These are phyloP conservation scores for Tuberolachnus salignus DNA, from an alignment of 2,888 invertebrate genomes.

Conservation along the genomic window DNA sequence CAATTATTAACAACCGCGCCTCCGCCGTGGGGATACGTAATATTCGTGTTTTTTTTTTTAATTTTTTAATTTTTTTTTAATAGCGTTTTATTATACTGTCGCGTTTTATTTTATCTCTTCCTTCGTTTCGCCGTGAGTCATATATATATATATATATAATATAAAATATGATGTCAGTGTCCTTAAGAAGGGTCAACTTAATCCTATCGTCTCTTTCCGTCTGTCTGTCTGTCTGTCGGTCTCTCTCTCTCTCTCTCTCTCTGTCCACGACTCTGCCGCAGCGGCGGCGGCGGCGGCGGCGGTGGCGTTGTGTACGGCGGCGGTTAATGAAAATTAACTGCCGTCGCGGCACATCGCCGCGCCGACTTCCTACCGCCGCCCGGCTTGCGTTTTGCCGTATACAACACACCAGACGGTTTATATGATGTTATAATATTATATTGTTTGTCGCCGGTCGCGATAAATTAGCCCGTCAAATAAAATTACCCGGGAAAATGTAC, in stretches of 20 bases:
- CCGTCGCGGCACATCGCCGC: constrained; percentile 1
- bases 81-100: no score
- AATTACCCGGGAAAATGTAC: constrained; percentile 38
- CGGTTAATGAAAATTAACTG: constrained; percentile 52
- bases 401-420: constrained; percentile 8
- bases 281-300: not conserved
- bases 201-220: constrained; percentile 9
- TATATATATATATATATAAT: not conserved
- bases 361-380: not conserved
- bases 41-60: no score
- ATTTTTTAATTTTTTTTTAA: no score
- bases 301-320: not conserved
- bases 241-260: not conserved
- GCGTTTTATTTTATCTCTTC: no score
- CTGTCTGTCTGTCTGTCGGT: not conserved
- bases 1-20: not conserved
- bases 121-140: no score
- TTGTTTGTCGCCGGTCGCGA: constrained; percentile 25
- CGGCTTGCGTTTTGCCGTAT: constrained; percentile 16
- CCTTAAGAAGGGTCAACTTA: constrained; percentile 48
- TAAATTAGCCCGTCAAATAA: constrained; percentile 45
- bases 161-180: constrained; percentile 42
- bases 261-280: not conserved
- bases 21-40: no score
- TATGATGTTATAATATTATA: not conserved